Evolutionary conservation across 2,888 invertebrate species (phyloP).

Genomic region (Harpalus rubripes): DNA sequence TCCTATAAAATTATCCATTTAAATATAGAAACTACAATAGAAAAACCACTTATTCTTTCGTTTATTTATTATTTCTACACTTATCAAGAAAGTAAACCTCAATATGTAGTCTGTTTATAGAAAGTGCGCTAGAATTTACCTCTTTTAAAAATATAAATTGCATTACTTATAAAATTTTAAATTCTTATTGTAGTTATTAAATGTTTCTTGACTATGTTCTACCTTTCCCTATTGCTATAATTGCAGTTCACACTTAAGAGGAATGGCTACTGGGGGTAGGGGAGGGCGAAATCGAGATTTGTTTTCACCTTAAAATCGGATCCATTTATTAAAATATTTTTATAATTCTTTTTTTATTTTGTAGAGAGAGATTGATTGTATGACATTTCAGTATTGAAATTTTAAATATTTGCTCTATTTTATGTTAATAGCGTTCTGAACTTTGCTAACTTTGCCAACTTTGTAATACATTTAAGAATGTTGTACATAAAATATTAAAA

Average conservation of each 20-base stretch:
- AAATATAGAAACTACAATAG: neutral
- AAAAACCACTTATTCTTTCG: neutral
- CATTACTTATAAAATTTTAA: neutral
- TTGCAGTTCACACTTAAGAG: neutral
- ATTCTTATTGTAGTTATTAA: neutral
- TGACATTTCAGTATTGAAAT: no score
- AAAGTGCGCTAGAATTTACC: constrained; percentile 41
- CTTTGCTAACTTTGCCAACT: no score
- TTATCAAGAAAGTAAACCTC: constrained; percentile 46
- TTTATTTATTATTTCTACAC: constrained; percentile 39
- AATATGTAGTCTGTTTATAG: neutral
- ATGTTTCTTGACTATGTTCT: neutral
- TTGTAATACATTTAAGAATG: no score
- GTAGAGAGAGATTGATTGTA: no score
- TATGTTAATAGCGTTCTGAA: no score
- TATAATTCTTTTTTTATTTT: no score
- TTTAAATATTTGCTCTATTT: no score
- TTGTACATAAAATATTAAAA: no score
- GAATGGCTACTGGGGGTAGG: no score
- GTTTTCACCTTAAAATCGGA: no score
- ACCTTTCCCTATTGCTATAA: neutral
- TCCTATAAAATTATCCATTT: neutral
- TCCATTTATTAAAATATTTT: no score
- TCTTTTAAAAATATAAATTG: constrained; percentile 1
- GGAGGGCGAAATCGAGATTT: no score